Conservation (phyloP, 2,113 vertebrate species). For the Tragelaphus imberbis region DNA sequence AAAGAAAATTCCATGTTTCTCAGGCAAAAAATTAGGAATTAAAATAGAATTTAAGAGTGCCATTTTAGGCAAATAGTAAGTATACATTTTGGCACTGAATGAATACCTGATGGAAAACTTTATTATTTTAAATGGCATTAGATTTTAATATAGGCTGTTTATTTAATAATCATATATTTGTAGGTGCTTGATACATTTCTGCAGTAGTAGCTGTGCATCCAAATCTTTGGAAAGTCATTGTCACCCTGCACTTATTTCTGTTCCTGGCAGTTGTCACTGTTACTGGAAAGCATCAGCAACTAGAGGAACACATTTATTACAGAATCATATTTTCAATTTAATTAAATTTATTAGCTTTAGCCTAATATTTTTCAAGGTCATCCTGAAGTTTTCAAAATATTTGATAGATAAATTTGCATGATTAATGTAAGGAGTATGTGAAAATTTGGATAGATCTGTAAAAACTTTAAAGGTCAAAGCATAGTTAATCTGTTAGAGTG, state of each 20-base stretch:
- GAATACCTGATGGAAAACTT: background rate
- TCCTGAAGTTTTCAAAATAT: background rate
- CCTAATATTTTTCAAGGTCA: background rate
- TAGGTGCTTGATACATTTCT: background rate
- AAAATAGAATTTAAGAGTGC: slow-evolving; percentile 27
- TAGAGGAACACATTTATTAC: background rate
- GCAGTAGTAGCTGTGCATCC: background rate
- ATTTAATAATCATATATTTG: background rate
- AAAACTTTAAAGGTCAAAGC: background rate
- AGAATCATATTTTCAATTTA: background rate
- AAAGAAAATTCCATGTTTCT: slow-evolving; percentile 83
- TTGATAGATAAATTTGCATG: background rate
- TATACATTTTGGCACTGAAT: slow-evolving; percentile 28
- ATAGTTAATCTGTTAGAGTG: background rate
- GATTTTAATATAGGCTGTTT: background rate
- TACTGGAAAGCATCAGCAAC: background rate
- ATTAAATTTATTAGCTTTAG: background rate
- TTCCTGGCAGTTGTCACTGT: background rate
- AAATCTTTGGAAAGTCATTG: background rate
- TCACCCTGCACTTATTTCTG: background rate
- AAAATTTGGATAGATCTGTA: background rate
- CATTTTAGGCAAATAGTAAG: background rate
- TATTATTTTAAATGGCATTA: background rate
- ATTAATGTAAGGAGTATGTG: background rate
- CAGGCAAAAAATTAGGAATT: slow-evolving; percentile 73